These are phyloP conservation scores for Neoscelio sp. DNA, from an alignment of 2,888 invertebrate species.

Conservation along the genomic window DNA sequence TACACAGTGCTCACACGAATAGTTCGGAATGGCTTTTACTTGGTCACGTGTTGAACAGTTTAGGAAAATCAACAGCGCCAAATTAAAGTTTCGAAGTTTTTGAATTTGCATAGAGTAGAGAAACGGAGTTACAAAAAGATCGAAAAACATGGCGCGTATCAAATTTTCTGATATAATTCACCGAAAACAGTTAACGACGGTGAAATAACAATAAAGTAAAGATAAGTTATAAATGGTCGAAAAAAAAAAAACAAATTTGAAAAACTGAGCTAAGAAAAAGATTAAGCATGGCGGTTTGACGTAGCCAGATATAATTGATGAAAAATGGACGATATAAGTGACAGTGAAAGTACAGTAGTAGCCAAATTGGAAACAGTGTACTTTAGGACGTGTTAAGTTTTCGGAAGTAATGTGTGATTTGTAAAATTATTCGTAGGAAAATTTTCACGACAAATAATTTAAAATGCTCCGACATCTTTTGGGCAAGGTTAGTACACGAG, in stretches of 20 bases:
- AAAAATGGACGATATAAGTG: constrained; percentile 25
- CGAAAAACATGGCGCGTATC: constrained; percentile 44
- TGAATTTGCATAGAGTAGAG: not conserved
- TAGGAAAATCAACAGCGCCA: constrained; percentile 30
- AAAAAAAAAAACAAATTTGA: not conserved
- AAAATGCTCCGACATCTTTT: constrained; percentile 71
- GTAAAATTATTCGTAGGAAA: constrained; percentile 8
- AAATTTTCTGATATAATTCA: constrained; percentile 31
- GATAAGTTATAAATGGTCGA: not conserved
- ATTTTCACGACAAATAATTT: not conserved
- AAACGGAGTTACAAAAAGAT: constrained; percentile 11
- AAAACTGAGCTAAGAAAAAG: not conserved
- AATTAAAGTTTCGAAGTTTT: constrained; percentile 29
- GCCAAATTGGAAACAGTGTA: constrained; percentile 7
- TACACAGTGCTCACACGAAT: constrained; percentile 5
- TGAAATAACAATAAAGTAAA: not conserved
- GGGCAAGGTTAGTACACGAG: constrained; percentile 63
- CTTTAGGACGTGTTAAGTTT: not conserved
- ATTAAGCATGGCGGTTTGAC: not conserved
- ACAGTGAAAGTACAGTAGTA: not conserved
- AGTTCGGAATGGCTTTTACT: constrained; percentile 21
- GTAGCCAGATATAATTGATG: not conserved
- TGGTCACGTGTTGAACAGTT: constrained; percentile 15
- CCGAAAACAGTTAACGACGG: not conserved
- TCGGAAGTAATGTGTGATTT: constrained; percentile 11